phyloP scores from a whole-genome alignment of 2,113 vertebrate genomes.

The Rutilus rutilus region DNA sequence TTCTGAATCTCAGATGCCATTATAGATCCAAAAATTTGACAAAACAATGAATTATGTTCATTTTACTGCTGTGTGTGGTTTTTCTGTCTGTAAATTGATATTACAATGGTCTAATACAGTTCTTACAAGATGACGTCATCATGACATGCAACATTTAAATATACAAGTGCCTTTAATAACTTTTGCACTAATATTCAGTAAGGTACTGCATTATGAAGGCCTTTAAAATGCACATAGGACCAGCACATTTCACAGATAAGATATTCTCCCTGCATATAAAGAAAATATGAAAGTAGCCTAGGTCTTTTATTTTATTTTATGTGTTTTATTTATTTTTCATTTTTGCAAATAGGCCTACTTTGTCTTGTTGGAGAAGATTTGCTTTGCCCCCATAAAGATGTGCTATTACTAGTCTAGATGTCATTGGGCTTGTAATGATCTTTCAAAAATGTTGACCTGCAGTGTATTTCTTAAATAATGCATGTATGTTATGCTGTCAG shows the following conservation, averaged over 20 bases:
- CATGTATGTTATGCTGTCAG: no score
- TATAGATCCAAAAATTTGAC: conserved; percentile 56
- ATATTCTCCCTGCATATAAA: not conserved
- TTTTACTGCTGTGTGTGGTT: not conserved
- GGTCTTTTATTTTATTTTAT: no score
- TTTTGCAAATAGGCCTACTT: not conserved
- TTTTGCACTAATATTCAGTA: not conserved
- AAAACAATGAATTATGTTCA: not conserved
- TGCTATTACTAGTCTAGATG: not conserved
- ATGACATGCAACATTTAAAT: not conserved
- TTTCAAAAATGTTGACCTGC: no score
- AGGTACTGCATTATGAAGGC: not conserved
- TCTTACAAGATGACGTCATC: not conserved
- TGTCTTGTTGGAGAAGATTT: not conserved
- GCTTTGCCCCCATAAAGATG: not conserved
- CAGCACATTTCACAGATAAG: not conserved
- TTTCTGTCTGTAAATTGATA: not conserved
- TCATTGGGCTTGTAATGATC: not conserved
- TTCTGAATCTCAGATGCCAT: conserved; percentile 89
- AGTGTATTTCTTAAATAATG: no score
- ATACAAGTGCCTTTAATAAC: not conserved
- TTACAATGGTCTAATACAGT: not conserved
- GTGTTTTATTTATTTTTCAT: no score
- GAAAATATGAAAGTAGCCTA: not conserved
- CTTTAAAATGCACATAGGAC: not conserved